Percentiles rank a stretch among this genome's conserved stretches.
Conservation (phyloP, 1,140 invertebrate species). For the Marisa cornuarietis region DNA sequence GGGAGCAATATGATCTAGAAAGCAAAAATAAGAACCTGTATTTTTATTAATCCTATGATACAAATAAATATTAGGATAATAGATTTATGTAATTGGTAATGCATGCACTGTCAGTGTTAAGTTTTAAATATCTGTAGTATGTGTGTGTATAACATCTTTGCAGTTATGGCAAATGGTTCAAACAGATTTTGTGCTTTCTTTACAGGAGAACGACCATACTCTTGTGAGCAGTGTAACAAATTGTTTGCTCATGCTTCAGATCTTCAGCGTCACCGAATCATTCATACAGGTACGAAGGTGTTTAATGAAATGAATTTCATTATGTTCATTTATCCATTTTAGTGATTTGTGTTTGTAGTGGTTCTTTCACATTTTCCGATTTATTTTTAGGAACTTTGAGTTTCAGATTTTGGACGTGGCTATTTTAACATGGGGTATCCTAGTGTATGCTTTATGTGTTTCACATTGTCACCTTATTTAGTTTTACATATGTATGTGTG, state of each 20-base stretch:
- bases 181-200: conserved; percentile 19
- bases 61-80: too few relatives aligned
- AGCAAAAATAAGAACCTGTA: too few relatives aligned
- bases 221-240: conserved; percentile 86
- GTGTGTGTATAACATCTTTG: not conserved
- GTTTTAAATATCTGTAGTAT: not conserved
- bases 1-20: too few relatives aligned
- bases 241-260: conserved; percentile 69
- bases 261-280: conserved; percentile 61
- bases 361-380: not conserved
- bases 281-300: conserved; percentile 56
- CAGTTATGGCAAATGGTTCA: not conserved
- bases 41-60: too few relatives aligned
- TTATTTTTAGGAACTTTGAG: not conserved
- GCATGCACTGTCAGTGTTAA: not conserved
- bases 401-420: not conserved
- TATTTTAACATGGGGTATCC: too few relatives aligned
- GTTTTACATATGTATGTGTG: not conserved
- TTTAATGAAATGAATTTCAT: too few relatives aligned
- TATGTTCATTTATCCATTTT: too few relatives aligned
- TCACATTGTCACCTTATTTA: too few relatives aligned
- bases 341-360: not conserved
- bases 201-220: conserved; percentile 88
- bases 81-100: not conserved
- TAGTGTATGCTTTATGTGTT: too few relatives aligned